Evolutionary conservation across 2,888 invertebrate genomes (phyloP).

Genomic region (Eupithecia centaureata): DNA sequence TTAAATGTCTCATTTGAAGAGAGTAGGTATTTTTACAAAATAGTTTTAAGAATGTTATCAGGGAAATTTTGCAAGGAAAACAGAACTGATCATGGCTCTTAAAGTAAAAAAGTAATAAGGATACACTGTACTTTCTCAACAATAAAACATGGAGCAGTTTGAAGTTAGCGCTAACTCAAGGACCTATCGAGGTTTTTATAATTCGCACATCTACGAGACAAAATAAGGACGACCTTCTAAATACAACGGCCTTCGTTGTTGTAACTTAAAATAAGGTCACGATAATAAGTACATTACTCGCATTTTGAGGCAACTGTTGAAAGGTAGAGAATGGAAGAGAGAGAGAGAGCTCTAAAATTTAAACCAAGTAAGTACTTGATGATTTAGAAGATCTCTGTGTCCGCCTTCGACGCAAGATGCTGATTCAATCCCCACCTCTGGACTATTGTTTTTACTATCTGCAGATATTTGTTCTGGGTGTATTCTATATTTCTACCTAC

Average conservation of each 20-base stretch:
- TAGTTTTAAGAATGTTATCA: not conserved
- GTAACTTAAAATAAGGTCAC: not conserved
- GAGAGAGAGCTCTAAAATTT: not conserved
- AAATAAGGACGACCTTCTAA: not conserved
- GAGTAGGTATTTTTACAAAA: not conserved
- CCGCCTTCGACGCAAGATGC: no score
- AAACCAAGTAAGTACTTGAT: no score
- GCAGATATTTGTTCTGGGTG: no score
- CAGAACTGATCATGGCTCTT: not conserved
- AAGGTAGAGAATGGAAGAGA: not conserved
- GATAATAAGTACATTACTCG: not conserved
- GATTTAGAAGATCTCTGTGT: no score
- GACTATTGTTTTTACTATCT: no score
- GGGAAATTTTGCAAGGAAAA: not conserved
- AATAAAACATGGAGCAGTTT: not conserved
- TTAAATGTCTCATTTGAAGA: not conserved
- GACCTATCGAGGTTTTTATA: not conserved
- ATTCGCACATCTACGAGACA: not conserved
- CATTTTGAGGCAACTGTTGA: not conserved
- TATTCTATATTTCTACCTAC: no score
- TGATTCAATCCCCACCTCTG: no score
- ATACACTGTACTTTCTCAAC: not conserved
- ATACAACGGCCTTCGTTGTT: no score
- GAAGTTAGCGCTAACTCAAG: not conserved
- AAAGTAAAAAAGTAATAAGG: not conserved